phyloP scores from a whole-genome alignment of 35 echinoderm and acorn worm genomes.

The Nesometra sesokonis region DNA sequence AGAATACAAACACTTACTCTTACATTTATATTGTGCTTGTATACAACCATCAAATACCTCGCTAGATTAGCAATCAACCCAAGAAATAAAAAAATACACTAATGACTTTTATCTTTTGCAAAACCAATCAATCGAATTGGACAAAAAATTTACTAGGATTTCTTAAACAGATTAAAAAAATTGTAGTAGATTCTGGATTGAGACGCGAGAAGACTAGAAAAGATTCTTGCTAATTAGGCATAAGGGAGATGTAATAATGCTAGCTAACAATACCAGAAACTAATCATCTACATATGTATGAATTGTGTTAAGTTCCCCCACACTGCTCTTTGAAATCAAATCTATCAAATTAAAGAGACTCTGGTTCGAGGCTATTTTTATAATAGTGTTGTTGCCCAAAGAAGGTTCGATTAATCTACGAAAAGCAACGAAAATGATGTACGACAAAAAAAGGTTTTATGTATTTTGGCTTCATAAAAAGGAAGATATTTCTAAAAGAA shows the following conservation, averaged over 20 bases:
- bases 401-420: not conserved
- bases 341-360: not conserved
- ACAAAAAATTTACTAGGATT: not conserved
- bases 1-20: not conserved
- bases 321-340: not conserved
- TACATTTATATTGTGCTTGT: not conserved
- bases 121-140: not conserved
- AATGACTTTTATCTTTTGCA: not conserved
- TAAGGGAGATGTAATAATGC: not conserved
- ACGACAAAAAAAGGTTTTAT: no score
- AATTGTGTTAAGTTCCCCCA: not conserved
- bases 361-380: not conserved
- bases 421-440: not conserved
- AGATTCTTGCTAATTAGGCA: not conserved
- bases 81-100: not conserved
- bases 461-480: no score
- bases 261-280: not conserved
- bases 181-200: not conserved
- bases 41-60: not conserved
- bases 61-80: not conserved
- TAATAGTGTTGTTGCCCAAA: not conserved
- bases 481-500: no score
- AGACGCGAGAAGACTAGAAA: no score
- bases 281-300: not conserved
- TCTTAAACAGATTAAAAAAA: not conserved